Evolutionary conservation across 2,797 vertebrate genomes (phyloP).

Genomic region (Danio albolineatus): DNA sequence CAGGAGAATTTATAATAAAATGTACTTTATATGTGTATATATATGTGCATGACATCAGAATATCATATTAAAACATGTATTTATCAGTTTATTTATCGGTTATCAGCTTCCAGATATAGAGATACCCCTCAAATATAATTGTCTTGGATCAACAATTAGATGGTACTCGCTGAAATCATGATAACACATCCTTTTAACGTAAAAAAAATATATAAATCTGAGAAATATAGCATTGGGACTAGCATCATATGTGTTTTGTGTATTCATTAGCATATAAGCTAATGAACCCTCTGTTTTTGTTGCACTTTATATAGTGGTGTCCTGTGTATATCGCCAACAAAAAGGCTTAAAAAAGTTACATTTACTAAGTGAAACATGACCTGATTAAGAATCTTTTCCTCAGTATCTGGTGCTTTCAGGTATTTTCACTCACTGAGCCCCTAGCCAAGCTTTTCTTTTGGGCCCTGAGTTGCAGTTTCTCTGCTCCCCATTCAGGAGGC

Average conservation of each 20-base stretch:
- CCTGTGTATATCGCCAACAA: not conserved
- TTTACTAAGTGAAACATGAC: not conserved
- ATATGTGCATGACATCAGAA: too few species aligned
- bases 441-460: conserved; percentile 15
- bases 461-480: conserved; percentile 3
- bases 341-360: not conserved
- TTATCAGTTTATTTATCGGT: too few species aligned
- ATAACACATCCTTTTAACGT: too few species aligned
- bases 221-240: not conserved
- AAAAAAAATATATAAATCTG: too few species aligned
- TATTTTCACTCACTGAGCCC: conserved; percentile 17
- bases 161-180: too few species aligned
- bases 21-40: too few species aligned
- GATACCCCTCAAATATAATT: too few species aligned
- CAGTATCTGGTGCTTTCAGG: not conserved
- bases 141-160: too few species aligned
- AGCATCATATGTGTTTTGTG: not conserved
- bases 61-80: too few species aligned
- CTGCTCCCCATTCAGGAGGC: conserved; percentile 7
- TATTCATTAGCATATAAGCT: not conserved
- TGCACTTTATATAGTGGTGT: not conserved
- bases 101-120: too few species aligned
- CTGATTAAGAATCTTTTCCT: conserved; percentile 23
- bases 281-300: not conserved
- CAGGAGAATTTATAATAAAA: too few species aligned